Evolutionary conservation across 2,113 vertebrate species (phyloP).

Genomic region (Mesoclemmys tuberculata): DNA sequence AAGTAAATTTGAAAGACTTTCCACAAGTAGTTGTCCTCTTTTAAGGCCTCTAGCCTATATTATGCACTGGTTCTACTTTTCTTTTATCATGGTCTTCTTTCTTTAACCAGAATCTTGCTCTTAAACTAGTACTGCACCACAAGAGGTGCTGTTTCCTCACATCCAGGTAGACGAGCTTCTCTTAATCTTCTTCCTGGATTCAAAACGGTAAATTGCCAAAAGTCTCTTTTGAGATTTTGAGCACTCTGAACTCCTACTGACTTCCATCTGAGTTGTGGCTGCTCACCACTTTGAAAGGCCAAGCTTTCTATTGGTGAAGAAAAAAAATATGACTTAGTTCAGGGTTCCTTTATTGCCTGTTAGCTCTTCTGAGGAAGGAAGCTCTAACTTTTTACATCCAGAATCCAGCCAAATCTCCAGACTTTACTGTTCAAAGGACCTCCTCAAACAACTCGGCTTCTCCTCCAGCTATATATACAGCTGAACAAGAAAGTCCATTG

Average conservation of each 20-base stretch:
- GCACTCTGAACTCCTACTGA: background rate
- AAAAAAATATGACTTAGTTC: background rate
- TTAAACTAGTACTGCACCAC: background rate
- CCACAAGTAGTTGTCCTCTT: background rate
- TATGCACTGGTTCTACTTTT: background rate
- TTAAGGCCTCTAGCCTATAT: background rate
- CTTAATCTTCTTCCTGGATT: background rate
- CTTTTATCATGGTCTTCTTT: background rate
- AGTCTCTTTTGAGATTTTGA: background rate
- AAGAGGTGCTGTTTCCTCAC: fast-evolving
- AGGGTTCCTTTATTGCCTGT: background rate
- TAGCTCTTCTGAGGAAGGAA: background rate
- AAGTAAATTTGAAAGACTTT: background rate
- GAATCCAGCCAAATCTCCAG: background rate
- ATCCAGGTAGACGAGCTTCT: background rate
- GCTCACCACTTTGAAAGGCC: background rate
- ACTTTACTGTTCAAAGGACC: background rate
- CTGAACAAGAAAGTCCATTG: background rate
- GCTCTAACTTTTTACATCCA: background rate
- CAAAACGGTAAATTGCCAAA: background rate
- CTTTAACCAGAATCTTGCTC: background rate
- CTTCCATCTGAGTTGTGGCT: background rate
- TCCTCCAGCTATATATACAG: background rate
- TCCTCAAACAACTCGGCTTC: background rate
- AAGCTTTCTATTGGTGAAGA: background rate